These are phyloP conservation scores for Lumbricus terrestris DNA, from an alignment of 2,888 invertebrate species.

Conservation along the genomic window DNA sequence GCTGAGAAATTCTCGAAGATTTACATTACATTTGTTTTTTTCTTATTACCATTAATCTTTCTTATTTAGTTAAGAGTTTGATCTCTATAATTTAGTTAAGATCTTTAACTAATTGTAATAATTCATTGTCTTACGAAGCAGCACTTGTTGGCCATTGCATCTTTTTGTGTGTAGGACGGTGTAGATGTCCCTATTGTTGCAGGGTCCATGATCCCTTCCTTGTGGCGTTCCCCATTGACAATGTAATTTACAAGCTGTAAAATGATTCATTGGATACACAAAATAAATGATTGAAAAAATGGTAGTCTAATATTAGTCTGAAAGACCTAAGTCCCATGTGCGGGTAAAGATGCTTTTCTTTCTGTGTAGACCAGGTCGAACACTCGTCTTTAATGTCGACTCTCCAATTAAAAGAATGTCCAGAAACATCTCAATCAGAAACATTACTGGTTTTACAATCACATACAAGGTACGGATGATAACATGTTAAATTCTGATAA, in stretches of 20 bases:
- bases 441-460: neutral
- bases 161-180: too few species aligned
- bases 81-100: too few species aligned
- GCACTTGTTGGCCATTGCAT: too few species aligned
- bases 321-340: neutral
- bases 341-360: neutral
- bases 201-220: too few species aligned
- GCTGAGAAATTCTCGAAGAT: too few species aligned
- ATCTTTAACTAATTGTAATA: too few species aligned
- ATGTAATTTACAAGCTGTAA: neutral
- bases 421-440: neutral
- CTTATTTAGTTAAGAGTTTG: too few species aligned
- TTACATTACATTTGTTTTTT: too few species aligned
- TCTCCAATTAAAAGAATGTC: slow-evolving; percentile 7
- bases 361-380: neutral
- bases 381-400: neutral
- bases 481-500: neutral
- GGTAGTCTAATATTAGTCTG: too few species aligned
- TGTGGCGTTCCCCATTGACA: neutral
- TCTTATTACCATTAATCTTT: too few species aligned
- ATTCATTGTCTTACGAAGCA: too few species aligned
- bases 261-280: neutral
- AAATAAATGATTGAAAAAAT: neutral
- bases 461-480: neutral
- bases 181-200: too few species aligned